Evolutionary conservation across 2,113 vertebrate genomes (phyloP).

Genomic region (Agapornis roseicollis): DNA sequence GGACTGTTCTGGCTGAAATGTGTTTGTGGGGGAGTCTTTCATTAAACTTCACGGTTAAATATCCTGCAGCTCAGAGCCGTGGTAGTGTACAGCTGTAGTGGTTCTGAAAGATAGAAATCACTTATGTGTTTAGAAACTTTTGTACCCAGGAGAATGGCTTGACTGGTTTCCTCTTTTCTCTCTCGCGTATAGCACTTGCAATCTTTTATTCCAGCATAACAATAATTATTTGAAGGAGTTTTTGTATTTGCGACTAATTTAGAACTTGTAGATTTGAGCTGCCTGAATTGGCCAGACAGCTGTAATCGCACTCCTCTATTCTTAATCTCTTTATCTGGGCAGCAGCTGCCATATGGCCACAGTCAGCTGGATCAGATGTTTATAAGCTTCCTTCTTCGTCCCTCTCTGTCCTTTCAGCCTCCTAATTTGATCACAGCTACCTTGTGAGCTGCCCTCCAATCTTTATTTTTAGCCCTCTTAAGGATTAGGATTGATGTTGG

Average conservation of each 20-base stretch:
- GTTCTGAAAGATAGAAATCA: conserved; percentile 73
- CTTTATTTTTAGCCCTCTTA: conserved; percentile 99
- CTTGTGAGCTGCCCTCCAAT: conserved; percentile 94
- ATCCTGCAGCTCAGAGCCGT: conserved; percentile 59
- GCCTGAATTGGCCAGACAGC: conserved; percentile 99
- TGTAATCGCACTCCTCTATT: conserved; percentile 99
- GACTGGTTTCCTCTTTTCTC: conserved; percentile 74
- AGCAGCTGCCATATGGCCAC: conserved; percentile 99
- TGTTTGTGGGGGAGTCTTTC: conserved; percentile 68
- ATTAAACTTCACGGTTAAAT: conserved; percentile 73
- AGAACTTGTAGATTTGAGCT: conserved; percentile 99
- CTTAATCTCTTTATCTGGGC: conserved; percentile 99
- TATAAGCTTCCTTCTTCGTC: conserved; percentile 98
- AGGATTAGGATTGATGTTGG: conserved; percentile 99
- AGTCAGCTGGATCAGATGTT: conserved; percentile 99
- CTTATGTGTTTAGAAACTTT: conserved; percentile 73
- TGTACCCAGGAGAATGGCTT: conserved; percentile 73
- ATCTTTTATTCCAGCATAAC: conserved; percentile 75
- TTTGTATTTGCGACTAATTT: conserved; percentile 97
- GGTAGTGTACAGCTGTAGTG: conserved; percentile 74
- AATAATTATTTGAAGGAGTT: conserved; percentile 88
- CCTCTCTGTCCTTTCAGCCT: conserved; percentile 91
- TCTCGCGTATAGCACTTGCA: conserved; percentile 70
- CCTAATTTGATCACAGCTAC: conserved; percentile 94
- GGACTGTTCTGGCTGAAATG: conserved; percentile 58